A percentile compares a stretch with the other conserved stretches of the same genome.
Evolutionary conservation across 2,113 vertebrate genomes (phyloP).

Genomic region (Lepus americanus): DNA sequence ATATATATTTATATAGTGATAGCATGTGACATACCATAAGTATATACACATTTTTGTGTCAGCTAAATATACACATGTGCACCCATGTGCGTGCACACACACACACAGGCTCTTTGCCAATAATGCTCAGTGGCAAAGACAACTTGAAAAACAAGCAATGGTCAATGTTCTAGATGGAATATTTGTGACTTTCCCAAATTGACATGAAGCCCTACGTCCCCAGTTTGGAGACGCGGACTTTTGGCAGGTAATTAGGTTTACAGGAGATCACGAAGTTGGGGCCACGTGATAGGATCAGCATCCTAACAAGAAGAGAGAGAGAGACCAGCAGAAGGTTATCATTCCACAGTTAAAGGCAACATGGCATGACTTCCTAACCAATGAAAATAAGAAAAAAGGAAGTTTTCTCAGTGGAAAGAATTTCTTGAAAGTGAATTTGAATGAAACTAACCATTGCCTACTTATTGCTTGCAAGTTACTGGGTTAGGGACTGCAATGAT

Average conservation of each 20-base stretch:
- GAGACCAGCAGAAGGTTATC: neutral
- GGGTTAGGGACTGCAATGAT: neutral
- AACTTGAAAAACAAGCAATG: slow-evolving; percentile 4
- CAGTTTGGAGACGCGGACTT: neutral
- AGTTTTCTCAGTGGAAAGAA: neutral
- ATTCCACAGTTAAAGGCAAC: neutral
- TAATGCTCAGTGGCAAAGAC: neutral
- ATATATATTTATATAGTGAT: no score
- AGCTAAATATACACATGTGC: no score
- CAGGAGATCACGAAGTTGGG: neutral
- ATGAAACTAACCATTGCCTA: neutral
- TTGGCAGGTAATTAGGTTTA: neutral
- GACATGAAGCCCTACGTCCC: neutral
- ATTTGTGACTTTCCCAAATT: neutral
- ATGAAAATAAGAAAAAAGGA: neutral
- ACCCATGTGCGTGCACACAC: no score
- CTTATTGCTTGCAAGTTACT: neutral
- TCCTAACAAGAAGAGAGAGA: neutral
- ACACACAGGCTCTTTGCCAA: neutral
- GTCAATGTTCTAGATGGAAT: neutral
- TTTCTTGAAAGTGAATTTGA: neutral
- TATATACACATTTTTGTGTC: no score
- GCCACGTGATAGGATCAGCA: neutral
- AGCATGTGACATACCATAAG: no score
- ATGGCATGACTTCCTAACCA: neutral